Evolutionary conservation across 2,888 invertebrate species (phyloP).

Genomic region (Drosophila suboccidentalis): DNA sequence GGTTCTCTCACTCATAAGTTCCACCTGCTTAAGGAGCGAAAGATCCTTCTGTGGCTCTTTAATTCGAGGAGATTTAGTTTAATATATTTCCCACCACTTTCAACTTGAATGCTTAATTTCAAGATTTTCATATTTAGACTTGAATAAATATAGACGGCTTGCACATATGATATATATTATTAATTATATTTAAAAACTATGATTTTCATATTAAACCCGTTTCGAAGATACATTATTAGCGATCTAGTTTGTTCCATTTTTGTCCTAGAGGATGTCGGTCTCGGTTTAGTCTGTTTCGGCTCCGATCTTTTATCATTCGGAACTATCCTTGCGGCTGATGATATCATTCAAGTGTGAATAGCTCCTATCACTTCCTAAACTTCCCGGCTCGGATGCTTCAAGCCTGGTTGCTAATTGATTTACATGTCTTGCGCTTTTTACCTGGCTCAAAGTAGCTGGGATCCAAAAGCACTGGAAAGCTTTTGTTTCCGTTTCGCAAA

Average conservation of each 20-base stretch:
- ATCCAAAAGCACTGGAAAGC: constrained; percentile 72
- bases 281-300: no score
- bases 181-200: no score
- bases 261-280: no score
- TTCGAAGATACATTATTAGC: no score
- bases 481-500: constrained; percentile 64
- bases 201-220: no score
- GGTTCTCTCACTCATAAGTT: background rate
- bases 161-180: no score
- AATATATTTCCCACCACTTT: background rate
- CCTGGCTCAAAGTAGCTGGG: constrained; percentile 71
- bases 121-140: no score
- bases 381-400: background rate
- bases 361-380: background rate
- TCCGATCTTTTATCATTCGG: no score
- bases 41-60: background rate
- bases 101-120: no score
- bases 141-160: no score
- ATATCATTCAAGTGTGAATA: background rate
- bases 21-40: background rate
- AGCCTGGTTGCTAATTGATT: background rate
- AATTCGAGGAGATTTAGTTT: background rate
- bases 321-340: background rate
- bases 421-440: constrained; percentile 12
- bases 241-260: no score